Base-by-base conservation (phyloP, 2,113 vertebrate genomes). In the Equus quagga region DNA sequence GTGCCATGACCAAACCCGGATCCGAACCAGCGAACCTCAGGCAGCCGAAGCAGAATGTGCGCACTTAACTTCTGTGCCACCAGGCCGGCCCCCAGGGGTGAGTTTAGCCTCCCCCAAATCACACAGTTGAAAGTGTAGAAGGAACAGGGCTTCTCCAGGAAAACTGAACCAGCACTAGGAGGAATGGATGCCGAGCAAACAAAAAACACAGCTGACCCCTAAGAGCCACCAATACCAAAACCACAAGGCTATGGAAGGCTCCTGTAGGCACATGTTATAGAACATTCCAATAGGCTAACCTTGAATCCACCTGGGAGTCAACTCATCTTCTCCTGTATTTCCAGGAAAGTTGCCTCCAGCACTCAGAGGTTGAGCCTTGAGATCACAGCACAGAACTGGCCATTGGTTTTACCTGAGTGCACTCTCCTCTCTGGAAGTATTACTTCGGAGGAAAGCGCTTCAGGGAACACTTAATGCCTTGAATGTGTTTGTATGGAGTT, bases 201-300 rank as follows among this genome's bases (percentile, higher is more conserved):
- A 95, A 84, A 96, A 96, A 87, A 26, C 91, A 70, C 67, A 96
- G 54, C 84, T 96, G 97, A 96, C 62, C 41, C 54, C 67, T 88
- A 44, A 10, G 54, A 82, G 60, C 76, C 44, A 72, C 81, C 19
- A 21, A 65, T 19, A 72, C 54, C 41, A n/a, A 79, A 81, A 84
- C 41, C 70, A 72, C 36, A 70, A 79, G 54, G 8, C 26, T 28
- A 78, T 3, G 1, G 36, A 72, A 93, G 80, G 18, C 60, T 86
- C 78, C 51, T 73, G 12, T 15, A 86, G 83, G 56, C 62, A 91
- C 28, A 87, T 19, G 69, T 36, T 54, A 84, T 44, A 54, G 28
- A 82, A 67, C 28, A 90, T 65, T 62, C 65, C 49, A 91, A 28
- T 26, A 72, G 21, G 33, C 6, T 82, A 75, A 65, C 36, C 41